Conservation (phyloP, 2,888 invertebrate genomes). For the Pandemis corylana region DNA sequence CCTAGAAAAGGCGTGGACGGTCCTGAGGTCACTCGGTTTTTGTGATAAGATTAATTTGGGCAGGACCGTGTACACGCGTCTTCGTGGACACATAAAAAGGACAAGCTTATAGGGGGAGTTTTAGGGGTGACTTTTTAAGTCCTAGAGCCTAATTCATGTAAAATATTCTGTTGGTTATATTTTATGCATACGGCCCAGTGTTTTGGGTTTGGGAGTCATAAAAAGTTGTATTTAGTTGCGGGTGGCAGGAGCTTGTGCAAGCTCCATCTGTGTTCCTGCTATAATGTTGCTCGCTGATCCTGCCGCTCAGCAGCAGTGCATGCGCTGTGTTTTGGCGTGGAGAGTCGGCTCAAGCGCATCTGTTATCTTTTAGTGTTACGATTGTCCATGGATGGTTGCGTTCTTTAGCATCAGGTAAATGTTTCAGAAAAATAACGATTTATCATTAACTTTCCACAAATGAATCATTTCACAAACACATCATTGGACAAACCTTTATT, state of each 20-base stretch:
- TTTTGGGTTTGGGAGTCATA: neutral
- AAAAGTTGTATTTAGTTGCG: neutral
- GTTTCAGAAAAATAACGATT: too few relatives aligned
- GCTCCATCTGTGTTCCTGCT: neutral
- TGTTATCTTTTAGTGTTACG: too few relatives aligned
- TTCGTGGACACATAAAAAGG: slow-evolving; percentile 7
- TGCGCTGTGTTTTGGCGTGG: too few relatives aligned
- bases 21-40: slow-evolving; percentile 1
- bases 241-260: neutral
- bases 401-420: too few relatives aligned
- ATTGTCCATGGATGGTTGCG: too few relatives aligned
- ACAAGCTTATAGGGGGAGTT: neutral
- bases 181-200: neutral
- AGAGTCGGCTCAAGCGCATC: too few relatives aligned
- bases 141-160: neutral
- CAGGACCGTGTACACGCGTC: neutral
- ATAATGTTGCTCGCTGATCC: too few relatives aligned
- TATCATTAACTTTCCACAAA: too few relatives aligned
- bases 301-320: too few relatives aligned
- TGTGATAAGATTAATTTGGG: slow-evolving; percentile 4
- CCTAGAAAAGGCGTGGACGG: neutral
- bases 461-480: too few relatives aligned
- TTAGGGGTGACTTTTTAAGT: neutral
- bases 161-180: neutral
- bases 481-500: too few relatives aligned